Conservation (phyloP, 2,113 vertebrate species). For the Fregetta grallaria region DNA sequence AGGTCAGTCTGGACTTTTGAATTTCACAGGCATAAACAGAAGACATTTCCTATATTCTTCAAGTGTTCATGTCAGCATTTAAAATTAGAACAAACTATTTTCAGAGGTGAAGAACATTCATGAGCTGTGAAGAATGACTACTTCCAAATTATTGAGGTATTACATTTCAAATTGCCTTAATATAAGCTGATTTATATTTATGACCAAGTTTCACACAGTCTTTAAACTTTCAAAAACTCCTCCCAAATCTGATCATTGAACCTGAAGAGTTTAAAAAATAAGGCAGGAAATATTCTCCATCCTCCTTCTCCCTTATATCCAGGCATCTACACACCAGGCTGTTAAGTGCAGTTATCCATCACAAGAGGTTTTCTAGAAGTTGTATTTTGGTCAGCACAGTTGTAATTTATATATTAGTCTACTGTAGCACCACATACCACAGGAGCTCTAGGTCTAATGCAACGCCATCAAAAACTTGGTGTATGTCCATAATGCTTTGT, state of each 20-base stretch:
- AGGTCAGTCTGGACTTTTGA: neutral
- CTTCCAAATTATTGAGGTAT: slow-evolving; percentile 46
- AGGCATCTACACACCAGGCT: neutral
- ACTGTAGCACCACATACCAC: rapidly evolving
- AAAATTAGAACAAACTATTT: slow-evolving; percentile 30
- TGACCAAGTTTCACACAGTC: neutral
- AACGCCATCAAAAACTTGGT: neutral
- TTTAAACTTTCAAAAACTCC: slow-evolving; percentile 26
- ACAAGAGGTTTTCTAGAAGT: neutral
- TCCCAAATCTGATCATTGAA: neutral
- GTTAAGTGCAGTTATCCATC: neutral
- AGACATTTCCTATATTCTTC: slow-evolving; percentile 8
- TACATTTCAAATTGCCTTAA: slow-evolving; percentile 36
- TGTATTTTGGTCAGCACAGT: neutral
- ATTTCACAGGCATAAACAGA: neutral
- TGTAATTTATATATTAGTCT: neutral
- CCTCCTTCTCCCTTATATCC: neutral
- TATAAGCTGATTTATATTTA: slow-evolving; percentile 34
- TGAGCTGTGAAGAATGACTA: slow-evolving; percentile 27
- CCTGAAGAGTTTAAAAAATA: neutral
- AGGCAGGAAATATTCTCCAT: neutral
- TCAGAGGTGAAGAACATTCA: slow-evolving; percentile 31
- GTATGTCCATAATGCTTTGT: neutral
- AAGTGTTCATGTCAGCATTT: neutral
- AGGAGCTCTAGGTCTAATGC: neutral